These are phyloP conservation scores for Rhodinocichla rosea DNA, from an alignment of 2,113 vertebrate species.

Conservation along the genomic window DNA sequence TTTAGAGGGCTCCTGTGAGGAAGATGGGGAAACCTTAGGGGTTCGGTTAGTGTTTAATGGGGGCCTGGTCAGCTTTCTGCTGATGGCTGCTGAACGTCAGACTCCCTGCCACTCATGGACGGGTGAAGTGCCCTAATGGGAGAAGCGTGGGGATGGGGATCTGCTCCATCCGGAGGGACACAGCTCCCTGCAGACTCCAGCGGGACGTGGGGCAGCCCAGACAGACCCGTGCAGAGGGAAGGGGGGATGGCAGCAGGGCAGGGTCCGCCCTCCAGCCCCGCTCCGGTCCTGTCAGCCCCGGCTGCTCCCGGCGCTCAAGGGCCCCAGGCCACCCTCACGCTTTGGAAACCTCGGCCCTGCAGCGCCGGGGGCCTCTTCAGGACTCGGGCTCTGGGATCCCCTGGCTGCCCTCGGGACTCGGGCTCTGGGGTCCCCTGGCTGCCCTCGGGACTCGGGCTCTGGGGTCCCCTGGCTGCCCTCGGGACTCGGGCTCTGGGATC, in stretches of 20 bases:
- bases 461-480: not conserved
- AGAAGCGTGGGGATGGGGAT: rapidly evolving
- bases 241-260: rapidly evolving
- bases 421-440: not conserved
- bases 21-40: not conserved
- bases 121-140: rapidly evolving
- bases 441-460: not conserved
- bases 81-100: not conserved
- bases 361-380: not conserved
- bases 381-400: too few species aligned
- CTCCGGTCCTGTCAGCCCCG: not conserved
- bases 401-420: not conserved
- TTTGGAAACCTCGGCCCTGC: not conserved
- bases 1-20: not conserved
- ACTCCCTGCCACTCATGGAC: rapidly evolving
- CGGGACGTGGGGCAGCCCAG: not conserved
- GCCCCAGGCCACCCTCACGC: not conserved
- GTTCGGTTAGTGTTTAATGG: not conserved
- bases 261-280: not conserved
- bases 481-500: too few species aligned
- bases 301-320: not conserved
- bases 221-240: not conserved
- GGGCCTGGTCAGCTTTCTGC: not conserved
- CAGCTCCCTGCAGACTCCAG: not conserved
- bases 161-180: rapidly evolving